Conservation (phyloP, 2,113 vertebrate genomes). For the Daphoenositta chrysoptera region DNA sequence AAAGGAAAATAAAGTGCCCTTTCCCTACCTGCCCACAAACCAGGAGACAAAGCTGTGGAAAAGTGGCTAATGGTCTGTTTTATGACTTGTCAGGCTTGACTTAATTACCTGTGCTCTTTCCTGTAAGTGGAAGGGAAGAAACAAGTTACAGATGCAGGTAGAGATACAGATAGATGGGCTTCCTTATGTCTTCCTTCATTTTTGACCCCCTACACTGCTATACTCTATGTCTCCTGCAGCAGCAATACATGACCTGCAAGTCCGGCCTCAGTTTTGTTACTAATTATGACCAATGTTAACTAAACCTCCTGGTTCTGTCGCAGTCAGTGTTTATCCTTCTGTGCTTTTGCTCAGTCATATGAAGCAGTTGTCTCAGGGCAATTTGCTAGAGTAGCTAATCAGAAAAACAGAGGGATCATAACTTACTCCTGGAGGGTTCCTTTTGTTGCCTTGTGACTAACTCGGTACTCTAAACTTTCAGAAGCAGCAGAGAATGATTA, state of each 20-base stretch:
- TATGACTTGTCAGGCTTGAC: background rate
- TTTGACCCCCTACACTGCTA: background rate
- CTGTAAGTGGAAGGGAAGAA: background rate
- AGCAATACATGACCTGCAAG: background rate
- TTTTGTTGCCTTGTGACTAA: background rate
- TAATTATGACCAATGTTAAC: background rate
- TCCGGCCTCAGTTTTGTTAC: background rate
- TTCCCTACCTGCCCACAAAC: background rate
- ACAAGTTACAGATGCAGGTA: background rate
- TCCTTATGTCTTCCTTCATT: background rate
- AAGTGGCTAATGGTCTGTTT: background rate
- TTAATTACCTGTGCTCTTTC: background rate
- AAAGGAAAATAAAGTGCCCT: background rate
- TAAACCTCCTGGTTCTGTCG: background rate
- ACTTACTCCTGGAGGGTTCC: background rate
- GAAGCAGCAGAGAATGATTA: background rate
- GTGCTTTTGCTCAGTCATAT: background rate
- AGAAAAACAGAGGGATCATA: background rate
- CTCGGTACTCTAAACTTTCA: background rate
- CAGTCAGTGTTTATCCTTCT: background rate
- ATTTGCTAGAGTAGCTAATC: background rate
- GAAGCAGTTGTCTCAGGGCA: background rate
- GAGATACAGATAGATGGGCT: background rate
- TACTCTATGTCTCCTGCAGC: background rate
- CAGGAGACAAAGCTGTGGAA: background rate